phyloP scores from a whole-genome alignment of 2,888 invertebrate species.

The Danaus chrysippus region DNA sequence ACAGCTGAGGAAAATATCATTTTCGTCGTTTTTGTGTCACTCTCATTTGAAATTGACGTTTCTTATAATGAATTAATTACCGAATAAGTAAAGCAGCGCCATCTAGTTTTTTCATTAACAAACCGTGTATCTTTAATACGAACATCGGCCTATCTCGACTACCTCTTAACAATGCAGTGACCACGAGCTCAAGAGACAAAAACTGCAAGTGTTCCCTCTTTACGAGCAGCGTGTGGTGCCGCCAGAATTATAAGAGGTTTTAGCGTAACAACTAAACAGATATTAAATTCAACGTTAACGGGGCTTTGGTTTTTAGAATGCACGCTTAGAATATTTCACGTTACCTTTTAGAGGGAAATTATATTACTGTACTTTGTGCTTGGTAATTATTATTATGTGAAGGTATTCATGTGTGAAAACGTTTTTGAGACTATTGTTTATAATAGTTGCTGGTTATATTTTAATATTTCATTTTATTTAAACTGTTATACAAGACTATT shows the following conservation, averaged over 20 bases:
- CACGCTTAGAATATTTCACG: slow-evolving; percentile 39
- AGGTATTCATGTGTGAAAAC: not conserved
- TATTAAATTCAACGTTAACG: slow-evolving; percentile 52
- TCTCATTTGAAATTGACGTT: not conserved
- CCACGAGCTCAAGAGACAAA: slow-evolving; percentile 65
- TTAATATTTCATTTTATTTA: not conserved
- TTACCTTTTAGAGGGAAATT: slow-evolving; percentile 7
- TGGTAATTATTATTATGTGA: slow-evolving; percentile 5
- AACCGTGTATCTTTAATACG: not conserved
- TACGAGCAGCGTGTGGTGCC: slow-evolving; percentile 54
- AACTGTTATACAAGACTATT: no score
- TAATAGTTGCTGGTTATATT: not conserved
- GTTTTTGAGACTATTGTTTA: not conserved
- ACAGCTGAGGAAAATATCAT: no score
- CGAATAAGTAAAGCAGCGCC: not conserved
- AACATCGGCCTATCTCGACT: slow-evolving; percentile 17
- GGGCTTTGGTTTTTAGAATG: slow-evolving; percentile 36
- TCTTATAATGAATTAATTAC: not conserved
- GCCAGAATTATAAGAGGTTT: slow-evolving; percentile 68
- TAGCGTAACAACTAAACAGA: slow-evolving; percentile 50
- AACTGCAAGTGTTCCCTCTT: slow-evolving; percentile 71
- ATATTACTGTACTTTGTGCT: slow-evolving; percentile 4
- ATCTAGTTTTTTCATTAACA: slow-evolving; percentile 1
- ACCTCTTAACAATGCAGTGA: slow-evolving; percentile 72
- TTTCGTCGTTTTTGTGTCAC: no score